Evolutionary conservation across 2,797 vertebrate species (phyloP).

Genomic region (Falco concolor): DNA sequence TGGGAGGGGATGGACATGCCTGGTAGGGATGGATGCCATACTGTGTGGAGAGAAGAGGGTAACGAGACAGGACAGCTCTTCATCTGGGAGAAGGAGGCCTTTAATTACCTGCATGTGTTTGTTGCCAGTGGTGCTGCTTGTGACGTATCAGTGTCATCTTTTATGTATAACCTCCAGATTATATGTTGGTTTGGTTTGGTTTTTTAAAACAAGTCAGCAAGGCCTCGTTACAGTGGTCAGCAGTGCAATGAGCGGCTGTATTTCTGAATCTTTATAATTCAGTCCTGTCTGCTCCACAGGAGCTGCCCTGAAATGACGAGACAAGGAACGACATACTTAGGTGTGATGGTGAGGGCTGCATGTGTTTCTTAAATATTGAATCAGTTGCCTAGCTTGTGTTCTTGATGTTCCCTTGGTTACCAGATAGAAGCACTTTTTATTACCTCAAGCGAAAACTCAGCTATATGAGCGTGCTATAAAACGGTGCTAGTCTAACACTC

Average conservation of each 20-base stretch:
- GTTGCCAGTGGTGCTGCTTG: not conserved
- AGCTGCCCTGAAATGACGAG: not conserved
- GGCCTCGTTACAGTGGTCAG: not conserved
- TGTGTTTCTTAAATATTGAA: not conserved
- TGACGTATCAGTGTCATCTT: fast-evolving
- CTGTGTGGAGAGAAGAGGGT: not conserved
- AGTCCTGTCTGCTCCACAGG: not conserved
- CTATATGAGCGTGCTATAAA: not conserved
- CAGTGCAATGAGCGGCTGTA: not conserved
- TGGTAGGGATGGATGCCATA: not conserved
- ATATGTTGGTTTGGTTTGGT: not conserved
- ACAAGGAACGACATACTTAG: not conserved
- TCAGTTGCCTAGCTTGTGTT: not conserved
- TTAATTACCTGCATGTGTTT: not conserved
- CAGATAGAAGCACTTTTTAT: not conserved
- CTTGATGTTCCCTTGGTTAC: not conserved
- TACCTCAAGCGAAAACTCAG: not conserved
- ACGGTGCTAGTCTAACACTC: not conserved
- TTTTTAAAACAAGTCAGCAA: not conserved
- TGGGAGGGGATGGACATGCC: not conserved
- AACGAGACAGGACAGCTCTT: not conserved
- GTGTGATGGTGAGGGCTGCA: not conserved
- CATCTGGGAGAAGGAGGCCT: not conserved
- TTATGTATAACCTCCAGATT: not conserved
- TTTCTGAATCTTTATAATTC: not conserved